Percentiles rank a stretch among this genome's conserved stretches.
phyloP scores from a whole-genome alignment of 2,113 vertebrate genomes.

The Actenoides lindsayi region DNA sequence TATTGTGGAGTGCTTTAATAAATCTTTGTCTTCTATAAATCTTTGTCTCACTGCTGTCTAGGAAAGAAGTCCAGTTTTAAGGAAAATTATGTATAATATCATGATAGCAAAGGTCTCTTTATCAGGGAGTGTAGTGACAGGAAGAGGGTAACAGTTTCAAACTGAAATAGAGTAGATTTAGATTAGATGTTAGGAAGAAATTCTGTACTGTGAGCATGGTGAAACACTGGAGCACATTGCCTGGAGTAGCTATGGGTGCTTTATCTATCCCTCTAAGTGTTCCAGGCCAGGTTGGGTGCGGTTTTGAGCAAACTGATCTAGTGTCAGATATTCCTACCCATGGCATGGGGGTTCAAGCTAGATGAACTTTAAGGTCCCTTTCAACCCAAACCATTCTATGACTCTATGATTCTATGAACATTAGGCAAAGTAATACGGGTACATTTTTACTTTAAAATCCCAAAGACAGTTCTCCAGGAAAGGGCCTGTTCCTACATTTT shows the following conservation, averaged over 20 bases:
- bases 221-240: background rate
- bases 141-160: background rate
- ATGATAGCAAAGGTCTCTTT: background rate
- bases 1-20: background rate
- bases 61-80: background rate
- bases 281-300: background rate
- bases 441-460: background rate
- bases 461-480: background rate
- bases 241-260: background rate
- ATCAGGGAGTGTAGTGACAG: background rate
- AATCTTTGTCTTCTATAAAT: background rate
- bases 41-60: background rate
- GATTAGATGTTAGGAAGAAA: background rate
- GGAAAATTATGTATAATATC: background rate
- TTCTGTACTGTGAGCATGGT: background rate
- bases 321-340: background rate
- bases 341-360: background rate
- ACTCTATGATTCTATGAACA: background rate
- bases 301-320: background rate
- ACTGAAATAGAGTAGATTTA: background rate
- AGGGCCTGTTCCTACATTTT: background rate
- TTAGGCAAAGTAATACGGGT: background rate
- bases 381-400: background rate
- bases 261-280: background rate
- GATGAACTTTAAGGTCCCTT: background rate